Percentiles rank a stretch among this genome's conserved stretches.
Evolutionary conservation across 2,113 vertebrate species (phyloP).

Genomic region (Sinocyclocheilus anophthalmus): DNA sequence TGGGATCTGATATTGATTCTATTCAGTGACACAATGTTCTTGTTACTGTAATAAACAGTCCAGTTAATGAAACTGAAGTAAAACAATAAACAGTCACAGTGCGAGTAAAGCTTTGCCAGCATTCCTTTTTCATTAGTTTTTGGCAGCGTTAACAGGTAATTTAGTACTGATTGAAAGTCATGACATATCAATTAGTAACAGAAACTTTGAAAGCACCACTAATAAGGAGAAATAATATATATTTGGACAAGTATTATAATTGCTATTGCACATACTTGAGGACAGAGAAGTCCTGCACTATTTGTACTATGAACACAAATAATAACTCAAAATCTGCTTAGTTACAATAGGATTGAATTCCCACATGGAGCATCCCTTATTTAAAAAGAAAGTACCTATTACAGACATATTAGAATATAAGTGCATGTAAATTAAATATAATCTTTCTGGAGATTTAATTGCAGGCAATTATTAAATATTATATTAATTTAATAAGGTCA

Average conservation of each 20-base stretch:
- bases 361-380: no score
- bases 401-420: background rate
- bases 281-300: no score
- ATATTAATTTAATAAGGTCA: no score
- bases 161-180: background rate
- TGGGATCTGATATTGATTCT: background rate
- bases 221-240: background rate
- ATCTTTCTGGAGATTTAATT: background rate
- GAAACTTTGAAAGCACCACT: background rate
- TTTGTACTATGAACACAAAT: no score
- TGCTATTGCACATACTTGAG: no score
- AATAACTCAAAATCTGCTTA: no score
- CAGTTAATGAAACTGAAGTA: slow-evolving; percentile 10
- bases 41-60: slow-evolving; percentile 43
- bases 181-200: background rate
- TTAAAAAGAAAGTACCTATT: no score
- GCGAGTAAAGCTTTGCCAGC: background rate
- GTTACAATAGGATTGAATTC: no score
- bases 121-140: background rate
- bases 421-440: background rate
- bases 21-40: background rate
- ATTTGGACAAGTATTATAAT: background rate
- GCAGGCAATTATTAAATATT: background rate
- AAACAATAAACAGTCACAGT: slow-evolving; percentile 10
- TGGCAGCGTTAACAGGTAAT: background rate